Conservation (phyloP, 2,113 vertebrate species). For the Emberiza fucata region DNA sequence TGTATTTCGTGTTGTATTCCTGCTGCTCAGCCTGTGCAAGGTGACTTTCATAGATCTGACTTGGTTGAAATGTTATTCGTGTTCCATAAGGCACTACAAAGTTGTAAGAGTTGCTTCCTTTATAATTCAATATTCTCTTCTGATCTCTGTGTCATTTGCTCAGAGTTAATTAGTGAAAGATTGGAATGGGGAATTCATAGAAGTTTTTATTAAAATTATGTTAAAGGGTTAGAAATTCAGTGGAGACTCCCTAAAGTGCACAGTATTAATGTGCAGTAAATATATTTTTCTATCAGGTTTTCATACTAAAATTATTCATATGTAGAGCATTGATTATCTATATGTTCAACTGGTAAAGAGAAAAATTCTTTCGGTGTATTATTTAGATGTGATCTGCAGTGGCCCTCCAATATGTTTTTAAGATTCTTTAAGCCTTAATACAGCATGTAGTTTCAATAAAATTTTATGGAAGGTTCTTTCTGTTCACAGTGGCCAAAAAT, state of each 20-base stretch:
- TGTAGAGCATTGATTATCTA: not conserved
- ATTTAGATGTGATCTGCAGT: not conserved
- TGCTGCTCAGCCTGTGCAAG: not conserved
- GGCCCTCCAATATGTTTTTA: not conserved
- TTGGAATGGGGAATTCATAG: constrained; percentile 3
- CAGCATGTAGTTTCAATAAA: not conserved
- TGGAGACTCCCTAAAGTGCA: not conserved
- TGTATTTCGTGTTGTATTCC: not conserved
- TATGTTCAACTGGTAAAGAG: not conserved
- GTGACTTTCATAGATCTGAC: not conserved
- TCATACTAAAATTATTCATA: constrained; percentile 6
- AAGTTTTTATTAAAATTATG: constrained; percentile 50
- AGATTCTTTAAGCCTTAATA: not conserved
- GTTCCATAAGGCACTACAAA: constrained; percentile 21
- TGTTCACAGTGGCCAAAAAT: rapidly evolving
- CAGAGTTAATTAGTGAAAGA: constrained; percentile 57
- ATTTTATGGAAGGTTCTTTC: not conserved
- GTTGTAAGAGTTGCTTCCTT: constrained; percentile 15
- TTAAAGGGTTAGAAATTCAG: constrained; percentile 7
- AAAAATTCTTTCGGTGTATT: not conserved
- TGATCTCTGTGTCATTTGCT: constrained; percentile 43
- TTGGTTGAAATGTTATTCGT: not conserved
- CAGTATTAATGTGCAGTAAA: not conserved
- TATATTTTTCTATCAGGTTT: constrained; percentile 18
- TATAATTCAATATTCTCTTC: constrained; percentile 58